Percentiles rank a stretch among this genome's conserved stretches.
Conservation (phyloP, 2,888 invertebrate genomes). For the Epinotia demarniana region DNA sequence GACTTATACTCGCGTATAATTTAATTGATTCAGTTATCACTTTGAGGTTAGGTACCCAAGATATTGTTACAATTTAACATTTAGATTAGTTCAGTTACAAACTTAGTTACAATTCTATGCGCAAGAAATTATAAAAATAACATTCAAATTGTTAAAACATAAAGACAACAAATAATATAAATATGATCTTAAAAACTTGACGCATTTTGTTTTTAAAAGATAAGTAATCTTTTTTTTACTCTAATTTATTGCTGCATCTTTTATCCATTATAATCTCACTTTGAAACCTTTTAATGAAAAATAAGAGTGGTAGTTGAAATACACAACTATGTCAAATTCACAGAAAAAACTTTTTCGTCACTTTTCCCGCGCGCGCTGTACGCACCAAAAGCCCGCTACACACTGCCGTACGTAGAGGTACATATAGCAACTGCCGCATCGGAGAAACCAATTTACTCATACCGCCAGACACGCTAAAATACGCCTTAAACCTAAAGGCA, state of each 20-base stretch:
- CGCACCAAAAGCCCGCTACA: conserved; percentile 27
- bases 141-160: no score
- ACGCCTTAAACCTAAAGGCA: background rate
- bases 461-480: background rate
- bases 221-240: no score
- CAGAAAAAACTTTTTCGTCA: background rate
- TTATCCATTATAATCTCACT: background rate
- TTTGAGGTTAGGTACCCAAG: no score
- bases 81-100: no score
- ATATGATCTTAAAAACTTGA: no score
- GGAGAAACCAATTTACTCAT: conserved; percentile 1
- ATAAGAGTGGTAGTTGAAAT: background rate
- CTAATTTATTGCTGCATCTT: no score
- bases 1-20: no score
- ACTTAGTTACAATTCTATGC: no score
- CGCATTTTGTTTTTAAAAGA: background rate
- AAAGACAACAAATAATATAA: no score
- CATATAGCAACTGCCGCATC: conserved; percentile 36
- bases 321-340: background rate
- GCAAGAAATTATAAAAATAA: no score
- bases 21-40: no score
- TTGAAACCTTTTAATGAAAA: background rate
- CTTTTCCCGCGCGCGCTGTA: conserved; percentile 22
- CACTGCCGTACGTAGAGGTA: conserved; percentile 34
- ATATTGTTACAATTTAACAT: no score